These are phyloP conservation scores for Paramacrobiotus metropolitanus DNA, from an alignment of 1,140 invertebrate genomes.

Conservation along the genomic window DNA sequence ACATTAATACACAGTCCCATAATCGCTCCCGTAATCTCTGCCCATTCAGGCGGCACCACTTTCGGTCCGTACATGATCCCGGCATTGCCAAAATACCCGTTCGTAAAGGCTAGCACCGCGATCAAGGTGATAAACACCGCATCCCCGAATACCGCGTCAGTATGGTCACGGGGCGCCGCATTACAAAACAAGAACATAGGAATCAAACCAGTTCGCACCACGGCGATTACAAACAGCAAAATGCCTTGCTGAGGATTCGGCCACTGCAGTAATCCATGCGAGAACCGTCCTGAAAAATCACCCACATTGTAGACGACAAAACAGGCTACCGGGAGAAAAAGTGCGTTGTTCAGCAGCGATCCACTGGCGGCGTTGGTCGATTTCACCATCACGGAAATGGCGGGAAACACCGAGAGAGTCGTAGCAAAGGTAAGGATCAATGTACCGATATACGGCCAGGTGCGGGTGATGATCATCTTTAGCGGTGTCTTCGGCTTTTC, in stretches of 20 bases:
- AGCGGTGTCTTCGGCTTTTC: neutral
- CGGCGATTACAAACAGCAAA: slow-evolving; percentile 29
- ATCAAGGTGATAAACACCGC: slow-evolving; percentile 57
- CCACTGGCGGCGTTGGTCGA: slow-evolving; percentile 20
- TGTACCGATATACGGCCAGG: neutral
- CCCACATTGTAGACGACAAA: slow-evolving; percentile 68
- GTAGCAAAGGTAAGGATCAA: slow-evolving; percentile 39
- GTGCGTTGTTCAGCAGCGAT: slow-evolving; percentile 51
- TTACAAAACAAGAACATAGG: slow-evolving; percentile 69
- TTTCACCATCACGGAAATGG: slow-evolving; percentile 39
- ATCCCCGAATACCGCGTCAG: slow-evolving; percentile 55
- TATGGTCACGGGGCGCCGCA: slow-evolving; percentile 43
- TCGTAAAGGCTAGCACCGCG: slow-evolving; percentile 49
- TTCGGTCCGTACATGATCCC: slow-evolving; percentile 56
- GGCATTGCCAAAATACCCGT: slow-evolving; percentile 70
- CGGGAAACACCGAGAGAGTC: slow-evolving; percentile 55
- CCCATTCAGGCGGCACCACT: slow-evolving; percentile 17
- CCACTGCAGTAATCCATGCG: slow-evolving; percentile 41
- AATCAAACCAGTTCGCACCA: slow-evolving; percentile 43
- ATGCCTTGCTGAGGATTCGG: slow-evolving; percentile 26
- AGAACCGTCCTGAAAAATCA: slow-evolving; percentile 55
- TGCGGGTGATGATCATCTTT: neutral
- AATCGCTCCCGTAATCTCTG: slow-evolving; percentile 57
- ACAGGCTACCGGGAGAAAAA: slow-evolving; percentile 66
- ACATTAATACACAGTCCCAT: slow-evolving; percentile 58